phyloP scores from a whole-genome alignment of 1,140 invertebrate genomes.

The Leptonema lineaticorne region DNA sequence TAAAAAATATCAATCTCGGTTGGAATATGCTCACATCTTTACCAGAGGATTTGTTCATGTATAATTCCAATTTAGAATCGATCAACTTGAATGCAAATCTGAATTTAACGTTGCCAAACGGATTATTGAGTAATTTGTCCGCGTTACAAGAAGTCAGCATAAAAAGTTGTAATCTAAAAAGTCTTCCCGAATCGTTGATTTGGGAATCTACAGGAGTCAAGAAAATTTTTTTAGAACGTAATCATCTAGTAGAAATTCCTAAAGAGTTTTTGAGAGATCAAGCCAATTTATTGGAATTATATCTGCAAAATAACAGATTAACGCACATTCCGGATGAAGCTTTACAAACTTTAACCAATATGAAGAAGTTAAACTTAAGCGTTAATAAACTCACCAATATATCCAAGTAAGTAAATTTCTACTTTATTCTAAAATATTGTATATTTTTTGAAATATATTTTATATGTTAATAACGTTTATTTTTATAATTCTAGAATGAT shows the following conservation, averaged over 20 bases:
- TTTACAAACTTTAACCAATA: constrained; percentile 53
- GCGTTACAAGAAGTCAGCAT: constrained; percentile 57
- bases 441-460: neutral
- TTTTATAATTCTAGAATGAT: too few species aligned
- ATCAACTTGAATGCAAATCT: constrained; percentile 60
- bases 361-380: constrained; percentile 57
- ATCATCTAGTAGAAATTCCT: constrained; percentile 57
- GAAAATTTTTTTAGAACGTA: constrained; percentile 59
- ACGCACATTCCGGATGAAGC: constrained; percentile 55
- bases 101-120: constrained; percentile 55
- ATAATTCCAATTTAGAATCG: constrained; percentile 55
- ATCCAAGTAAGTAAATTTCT: constrained; percentile 49
- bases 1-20: constrained; percentile 61
- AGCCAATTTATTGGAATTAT: constrained; percentile 56
- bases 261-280: constrained; percentile 59
- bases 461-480: constrained; percentile 32
- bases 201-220: constrained; percentile 56
- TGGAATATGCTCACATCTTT: constrained; percentile 61
- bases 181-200: constrained; percentile 60
- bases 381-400: constrained; percentile 58
- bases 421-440: too few species aligned
- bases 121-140: constrained; percentile 59
- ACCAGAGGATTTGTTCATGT: constrained; percentile 60
- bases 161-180: constrained; percentile 53
- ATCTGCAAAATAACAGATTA: constrained; percentile 60